Base-by-base conservation (phyloP, 2,888 invertebrate genomes). In the Stenodera caucasica region DNA sequence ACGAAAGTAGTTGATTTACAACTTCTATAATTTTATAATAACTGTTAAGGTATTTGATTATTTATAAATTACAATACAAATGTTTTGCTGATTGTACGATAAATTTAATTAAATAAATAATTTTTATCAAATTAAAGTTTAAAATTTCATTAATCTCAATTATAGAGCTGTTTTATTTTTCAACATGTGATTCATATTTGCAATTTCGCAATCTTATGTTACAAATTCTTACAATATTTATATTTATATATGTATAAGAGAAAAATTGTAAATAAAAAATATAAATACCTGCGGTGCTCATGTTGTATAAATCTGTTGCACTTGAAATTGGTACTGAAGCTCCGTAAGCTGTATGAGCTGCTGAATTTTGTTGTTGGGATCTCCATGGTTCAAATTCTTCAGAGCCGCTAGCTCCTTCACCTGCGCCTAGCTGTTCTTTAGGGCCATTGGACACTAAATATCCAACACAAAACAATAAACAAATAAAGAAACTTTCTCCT, bases 301-400 rank as follows among this genome's bases (percentile, higher is more conserved):
- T 86, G 66, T 75, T 80, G 86, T 90, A 90, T 74, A 87, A 86
- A 80, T 90, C 90, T 78, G 87, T 86, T 65, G 86, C 86, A 80
- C 86, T 86, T 73, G 88, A 87, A 81, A 88, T 88, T 72, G 89
- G 84, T 70, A 79, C 81, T 63, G 80, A 79, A 58, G 80, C 75
- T 63, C 80, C 80, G 70, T 81, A 81, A 55, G 81, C 78, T 61
- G 80, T 80, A 69, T 81, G 81, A 67, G 81, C 78, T 81, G 81
- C 85, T 67, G 79, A 79, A 69, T 85, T 84, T 79, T 89, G 88
- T 72, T 84, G 84, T 74, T 86, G 85, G 77, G 87, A 87, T 82
- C 90, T 85, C 90, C 90, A 90, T 84, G 89, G 87, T 83, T 89
- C 89, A 82, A 89, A 85, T 82, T 90, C 90, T 82, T 81, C 81